Conservation (phyloP, 2,797 vertebrate species). For the Morelia viridis region DNA sequence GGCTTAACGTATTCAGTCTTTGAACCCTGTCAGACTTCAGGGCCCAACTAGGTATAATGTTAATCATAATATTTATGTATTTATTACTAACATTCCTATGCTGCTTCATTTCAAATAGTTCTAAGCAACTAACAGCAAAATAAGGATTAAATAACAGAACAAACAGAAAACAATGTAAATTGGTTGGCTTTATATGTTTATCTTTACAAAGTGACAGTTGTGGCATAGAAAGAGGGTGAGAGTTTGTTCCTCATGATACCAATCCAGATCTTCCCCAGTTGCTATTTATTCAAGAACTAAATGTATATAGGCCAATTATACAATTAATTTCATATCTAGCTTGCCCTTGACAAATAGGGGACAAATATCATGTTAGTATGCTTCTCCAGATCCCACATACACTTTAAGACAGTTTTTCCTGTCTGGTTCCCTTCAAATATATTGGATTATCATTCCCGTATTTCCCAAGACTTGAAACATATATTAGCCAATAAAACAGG, state of each 20-base stretch:
- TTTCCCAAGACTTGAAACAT: neutral
- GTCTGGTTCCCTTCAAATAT: neutral
- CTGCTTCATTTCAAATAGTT: neutral
- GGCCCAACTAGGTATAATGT: neutral
- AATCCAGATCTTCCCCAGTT: neutral
- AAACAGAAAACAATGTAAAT: neutral
- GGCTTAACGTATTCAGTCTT: neutral
- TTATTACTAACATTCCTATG: neutral
- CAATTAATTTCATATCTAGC: neutral
- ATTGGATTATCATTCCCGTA: neutral
- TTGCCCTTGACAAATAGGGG: neutral
- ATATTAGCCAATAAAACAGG: neutral
- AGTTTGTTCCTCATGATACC: neutral
- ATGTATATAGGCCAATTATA: neutral
- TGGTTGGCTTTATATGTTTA: neutral
- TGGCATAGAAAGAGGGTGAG: neutral
- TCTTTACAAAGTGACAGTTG: neutral
- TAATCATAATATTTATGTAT: neutral
- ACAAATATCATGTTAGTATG: neutral
- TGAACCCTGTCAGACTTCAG: neutral
- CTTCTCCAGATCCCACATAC: neutral
- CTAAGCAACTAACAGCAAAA: neutral
- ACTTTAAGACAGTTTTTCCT: neutral
- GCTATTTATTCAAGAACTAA: neutral
- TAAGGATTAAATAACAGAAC: neutral